These are phyloP conservation scores for Bombus vancouverensis DNA, from an alignment of 1,140 invertebrate genomes.

Conservation along the genomic window DNA sequence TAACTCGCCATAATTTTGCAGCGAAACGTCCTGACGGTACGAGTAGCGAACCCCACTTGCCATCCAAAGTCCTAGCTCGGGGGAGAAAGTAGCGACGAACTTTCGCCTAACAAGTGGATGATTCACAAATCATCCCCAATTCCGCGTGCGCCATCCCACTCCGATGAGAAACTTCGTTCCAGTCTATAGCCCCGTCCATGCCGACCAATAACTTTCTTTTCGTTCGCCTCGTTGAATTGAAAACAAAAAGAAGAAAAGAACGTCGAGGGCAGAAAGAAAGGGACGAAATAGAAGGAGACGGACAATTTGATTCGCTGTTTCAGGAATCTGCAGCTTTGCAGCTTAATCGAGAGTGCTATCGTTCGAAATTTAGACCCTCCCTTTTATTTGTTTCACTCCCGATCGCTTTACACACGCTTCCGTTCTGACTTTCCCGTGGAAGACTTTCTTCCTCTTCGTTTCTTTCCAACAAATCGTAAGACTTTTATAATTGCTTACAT, in stretches of 20 bases:
- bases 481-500: not conserved
- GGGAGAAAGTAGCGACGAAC: conserved; percentile 62
- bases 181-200: conserved; percentile 42
- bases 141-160: conserved; percentile 37
- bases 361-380: conserved; percentile 25
- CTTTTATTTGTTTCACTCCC: conserved; percentile 9
- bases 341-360: conserved; percentile 55
- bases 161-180: conserved; percentile 59
- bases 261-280: not conserved
- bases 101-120: conserved; percentile 77
- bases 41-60: conserved; percentile 13
- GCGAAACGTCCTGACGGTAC: not conserved
- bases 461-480: not conserved
- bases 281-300: not conserved
- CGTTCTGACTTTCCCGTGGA: not conserved
- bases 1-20: conserved; percentile 28
- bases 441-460: not conserved
- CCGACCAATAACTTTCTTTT: conserved; percentile 58
- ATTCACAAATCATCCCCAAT: conserved; percentile 77
- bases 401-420: not conserved
- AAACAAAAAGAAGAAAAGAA: conserved; percentile 22
- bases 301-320: conserved; percentile 11
- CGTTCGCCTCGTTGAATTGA: conserved; percentile 46
- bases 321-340: conserved; percentile 42
- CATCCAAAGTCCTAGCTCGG: not conserved